These are phyloP conservation scores for Lepus townsendii DNA, from an alignment of 2,797 vertebrate species.

Conservation along the genomic window DNA sequence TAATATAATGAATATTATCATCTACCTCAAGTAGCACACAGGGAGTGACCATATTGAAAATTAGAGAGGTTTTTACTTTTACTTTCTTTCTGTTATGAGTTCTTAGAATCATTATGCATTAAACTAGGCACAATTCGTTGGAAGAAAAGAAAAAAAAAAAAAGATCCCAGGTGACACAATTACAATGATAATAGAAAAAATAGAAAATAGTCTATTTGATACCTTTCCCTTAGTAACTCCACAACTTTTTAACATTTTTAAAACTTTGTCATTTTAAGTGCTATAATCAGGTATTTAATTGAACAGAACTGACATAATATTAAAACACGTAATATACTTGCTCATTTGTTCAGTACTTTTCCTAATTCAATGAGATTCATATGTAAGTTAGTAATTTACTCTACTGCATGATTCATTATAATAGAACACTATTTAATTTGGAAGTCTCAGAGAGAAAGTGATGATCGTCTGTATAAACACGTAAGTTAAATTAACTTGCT, in stretches of 20 bases:
- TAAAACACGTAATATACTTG: conserved; percentile 61
- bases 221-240: neutral
- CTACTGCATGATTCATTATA: conserved; percentile 56
- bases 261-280: conserved; percentile 55
- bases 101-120: neutral
- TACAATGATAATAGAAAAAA: neutral
- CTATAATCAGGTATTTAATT: conserved; percentile 34
- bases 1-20: neutral
- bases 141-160: neutral
- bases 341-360: conserved; percentile 66
- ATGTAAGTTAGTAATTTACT: conserved; percentile 50
- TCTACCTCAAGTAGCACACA: neutral
- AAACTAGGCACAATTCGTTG: neutral
- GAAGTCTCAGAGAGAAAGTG: conserved; percentile 56
- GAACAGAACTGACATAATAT: conserved; percentile 66
- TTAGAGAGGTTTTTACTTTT: neutral
- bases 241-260: conserved; percentile 25
- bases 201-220: conserved; percentile 28
- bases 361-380: conserved; percentile 47
- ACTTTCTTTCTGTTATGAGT: neutral
- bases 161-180: neutral
- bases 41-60: neutral
- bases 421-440: conserved; percentile 64
- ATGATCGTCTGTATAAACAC: conserved; percentile 57
- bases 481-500: conserved; percentile 60